Percentiles rank a stretch among this genome's conserved stretches.
Conservation (phyloP, 2,888 invertebrate genomes). For the Agrotis clavis region DNA sequence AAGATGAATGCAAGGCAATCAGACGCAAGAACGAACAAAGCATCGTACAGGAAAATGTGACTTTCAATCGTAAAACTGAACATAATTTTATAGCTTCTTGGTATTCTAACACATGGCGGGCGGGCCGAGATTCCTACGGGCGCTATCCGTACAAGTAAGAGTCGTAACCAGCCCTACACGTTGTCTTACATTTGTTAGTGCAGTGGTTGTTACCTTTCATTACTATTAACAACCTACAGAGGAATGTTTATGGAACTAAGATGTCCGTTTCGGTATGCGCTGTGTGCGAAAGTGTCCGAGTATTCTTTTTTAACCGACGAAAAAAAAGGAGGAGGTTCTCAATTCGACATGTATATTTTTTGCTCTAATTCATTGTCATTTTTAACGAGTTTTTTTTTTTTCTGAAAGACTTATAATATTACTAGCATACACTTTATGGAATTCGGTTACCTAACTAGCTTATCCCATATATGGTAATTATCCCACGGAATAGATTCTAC, state of each 20-base stretch:
- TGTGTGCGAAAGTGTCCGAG: conserved; percentile 51
- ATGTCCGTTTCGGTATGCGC: conserved; percentile 65
- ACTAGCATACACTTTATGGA: too few species aligned
- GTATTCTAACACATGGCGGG: conserved; percentile 80
- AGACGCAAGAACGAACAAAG: conserved; percentile 85
- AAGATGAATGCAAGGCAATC: conserved; percentile 88
- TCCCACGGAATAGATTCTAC: too few species aligned
- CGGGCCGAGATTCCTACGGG: conserved; percentile 75
- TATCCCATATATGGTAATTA: too few species aligned
- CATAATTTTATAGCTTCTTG: conserved; percentile 86
- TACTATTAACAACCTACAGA: conserved; percentile 76
- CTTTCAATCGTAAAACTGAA: conserved; percentile 87
- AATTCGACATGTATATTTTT: too few species aligned
- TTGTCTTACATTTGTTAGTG: conserved; percentile 73
- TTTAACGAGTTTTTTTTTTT: conserved; percentile 28
- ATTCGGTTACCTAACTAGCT: too few species aligned
- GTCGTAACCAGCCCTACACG: conserved; percentile 74
- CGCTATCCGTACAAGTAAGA: conserved; percentile 76
- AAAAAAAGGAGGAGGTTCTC: too few species aligned
- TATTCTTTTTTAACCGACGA: too few species aligned
- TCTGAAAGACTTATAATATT: neutral
- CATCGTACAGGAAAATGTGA: conserved; percentile 87
- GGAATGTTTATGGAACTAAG: conserved; percentile 76
- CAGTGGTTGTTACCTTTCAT: conserved; percentile 75
- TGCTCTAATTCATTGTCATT: conserved; percentile 62